phyloP scores from a whole-genome alignment of 1,140 invertebrate genomes.

The Leptinotarsa defecta region DNA sequence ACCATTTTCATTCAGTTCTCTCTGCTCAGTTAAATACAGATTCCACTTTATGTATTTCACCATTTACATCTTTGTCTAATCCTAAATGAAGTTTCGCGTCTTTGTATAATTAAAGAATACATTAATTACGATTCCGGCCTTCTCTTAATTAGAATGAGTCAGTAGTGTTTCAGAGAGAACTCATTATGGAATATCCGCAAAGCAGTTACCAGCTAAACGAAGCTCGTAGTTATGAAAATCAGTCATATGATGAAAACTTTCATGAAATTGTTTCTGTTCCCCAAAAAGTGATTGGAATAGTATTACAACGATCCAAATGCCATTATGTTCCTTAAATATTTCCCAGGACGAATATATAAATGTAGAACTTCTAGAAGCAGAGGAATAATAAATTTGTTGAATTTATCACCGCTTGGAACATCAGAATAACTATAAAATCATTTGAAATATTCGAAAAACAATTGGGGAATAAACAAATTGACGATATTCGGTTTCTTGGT shows the following conservation, averaged over 20 bases:
- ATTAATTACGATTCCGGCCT: constrained; percentile 16
- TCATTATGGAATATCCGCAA: constrained; percentile 15
- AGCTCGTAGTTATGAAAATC: background rate
- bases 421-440: too few relatives aligned
- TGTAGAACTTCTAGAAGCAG: too few relatives aligned
- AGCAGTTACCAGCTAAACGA: background rate
- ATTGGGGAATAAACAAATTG: too few relatives aligned
- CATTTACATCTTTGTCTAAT: constrained; percentile 3
- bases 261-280: too few relatives aligned
- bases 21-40: background rate
- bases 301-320: too few relatives aligned
- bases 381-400: too few relatives aligned
- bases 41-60: constrained; percentile 3
- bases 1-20: background rate
- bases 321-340: too few relatives aligned
- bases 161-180: constrained; percentile 2
- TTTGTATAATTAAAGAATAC: constrained; percentile 13
- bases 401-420: too few relatives aligned
- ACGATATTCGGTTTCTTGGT: too few relatives aligned
- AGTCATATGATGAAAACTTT: background rate
- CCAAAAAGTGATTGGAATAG: too few relatives aligned
- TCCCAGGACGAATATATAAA: too few relatives aligned
- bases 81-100: constrained; percentile 2
- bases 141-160: constrained; percentile 22
- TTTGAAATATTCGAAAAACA: too few relatives aligned